Conservation (phyloP, 2,888 invertebrate species). For the Epicampocera succincta region DNA sequence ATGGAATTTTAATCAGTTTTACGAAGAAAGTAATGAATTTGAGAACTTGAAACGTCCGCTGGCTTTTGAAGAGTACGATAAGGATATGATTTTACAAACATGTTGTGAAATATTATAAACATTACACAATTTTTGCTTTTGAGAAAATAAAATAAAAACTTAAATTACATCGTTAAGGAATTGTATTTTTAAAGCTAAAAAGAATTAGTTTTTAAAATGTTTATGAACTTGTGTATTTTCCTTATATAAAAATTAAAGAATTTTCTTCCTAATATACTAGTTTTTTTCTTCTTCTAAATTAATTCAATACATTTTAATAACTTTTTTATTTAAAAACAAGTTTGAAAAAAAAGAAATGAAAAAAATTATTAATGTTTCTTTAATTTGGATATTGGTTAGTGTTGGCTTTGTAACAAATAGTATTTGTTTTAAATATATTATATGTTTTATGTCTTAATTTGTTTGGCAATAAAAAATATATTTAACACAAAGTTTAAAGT, state of each 20-base stretch:
- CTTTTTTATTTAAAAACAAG: too few species aligned
- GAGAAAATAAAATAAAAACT: conserved; percentile 13
- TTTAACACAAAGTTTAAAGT: too few species aligned
- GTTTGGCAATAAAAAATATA: too few species aligned
- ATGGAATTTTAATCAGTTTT: conserved; percentile 48
- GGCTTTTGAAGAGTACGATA: conserved; percentile 69
- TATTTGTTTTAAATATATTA: too few species aligned
- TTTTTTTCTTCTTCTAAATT: conserved; percentile 14
- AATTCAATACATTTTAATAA: neutral
- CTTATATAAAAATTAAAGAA: neutral
- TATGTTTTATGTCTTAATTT: too few species aligned
- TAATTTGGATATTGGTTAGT: too few species aligned
- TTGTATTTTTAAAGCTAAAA: neutral
- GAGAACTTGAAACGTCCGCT: conserved; percentile 69
- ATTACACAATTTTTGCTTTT: neutral
- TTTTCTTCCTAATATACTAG: conserved; percentile 1
- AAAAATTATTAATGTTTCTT: too few species aligned
- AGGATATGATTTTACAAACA: conserved; percentile 71
- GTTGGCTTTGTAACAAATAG: too few species aligned
- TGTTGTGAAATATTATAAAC: conserved; percentile 74
- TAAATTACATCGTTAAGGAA: neutral
- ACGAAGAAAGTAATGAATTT: conserved; percentile 32
- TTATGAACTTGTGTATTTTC: neutral
- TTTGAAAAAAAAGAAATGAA: too few species aligned
- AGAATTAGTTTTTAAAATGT: conserved; percentile 4